A percentile compares a stretch with the other conserved stretches of the same genome.
Conservation (phyloP, 92 coral and sea anemone species). For the Virgularia gustaviana region DNA sequence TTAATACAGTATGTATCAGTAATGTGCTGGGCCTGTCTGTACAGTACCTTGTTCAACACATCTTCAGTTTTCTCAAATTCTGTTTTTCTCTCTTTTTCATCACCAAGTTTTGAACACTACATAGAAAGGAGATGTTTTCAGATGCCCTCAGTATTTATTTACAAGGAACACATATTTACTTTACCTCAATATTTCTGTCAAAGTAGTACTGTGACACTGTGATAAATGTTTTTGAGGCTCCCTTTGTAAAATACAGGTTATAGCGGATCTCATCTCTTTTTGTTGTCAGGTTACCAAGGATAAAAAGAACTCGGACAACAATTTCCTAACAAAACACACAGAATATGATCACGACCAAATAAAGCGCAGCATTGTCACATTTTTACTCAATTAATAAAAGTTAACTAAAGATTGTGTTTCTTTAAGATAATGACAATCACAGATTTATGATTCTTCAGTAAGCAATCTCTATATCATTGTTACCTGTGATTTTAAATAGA, state of each 20-base stretch:
- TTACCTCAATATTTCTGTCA: conserved; percentile 68
- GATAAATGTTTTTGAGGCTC: conserved; percentile 62
- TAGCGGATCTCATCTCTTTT: conserved; percentile 78
- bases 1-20: too few relatives aligned
- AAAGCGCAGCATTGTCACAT: background rate
- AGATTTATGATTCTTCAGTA: too few relatives aligned
- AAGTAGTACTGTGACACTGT: conserved; percentile 80
- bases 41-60: conserved; percentile 70
- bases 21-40: too few relatives aligned
- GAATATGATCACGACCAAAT: background rate
- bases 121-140: background rate
- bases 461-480: too few relatives aligned
- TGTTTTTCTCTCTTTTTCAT: conserved; percentile 36
- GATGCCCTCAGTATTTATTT: background rate
- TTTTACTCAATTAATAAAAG: background rate
- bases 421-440: background rate
- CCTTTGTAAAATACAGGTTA: conserved; percentile 58
- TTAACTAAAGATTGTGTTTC: background rate
- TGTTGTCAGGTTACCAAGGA: conserved; percentile 87
- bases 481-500: conserved; percentile 79
- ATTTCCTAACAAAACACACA: conserved; percentile 59
- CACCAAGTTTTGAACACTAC: conserved; percentile 28
- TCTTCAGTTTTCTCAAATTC: conserved; percentile 62
- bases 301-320: conserved; percentile 79
- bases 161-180: background rate